Evolutionary conservation across 1,140 invertebrate genomes (phyloP), one percentile per base, ranked within the genome.

Genomic region (Cardiocondyla obscurior): DNA sequence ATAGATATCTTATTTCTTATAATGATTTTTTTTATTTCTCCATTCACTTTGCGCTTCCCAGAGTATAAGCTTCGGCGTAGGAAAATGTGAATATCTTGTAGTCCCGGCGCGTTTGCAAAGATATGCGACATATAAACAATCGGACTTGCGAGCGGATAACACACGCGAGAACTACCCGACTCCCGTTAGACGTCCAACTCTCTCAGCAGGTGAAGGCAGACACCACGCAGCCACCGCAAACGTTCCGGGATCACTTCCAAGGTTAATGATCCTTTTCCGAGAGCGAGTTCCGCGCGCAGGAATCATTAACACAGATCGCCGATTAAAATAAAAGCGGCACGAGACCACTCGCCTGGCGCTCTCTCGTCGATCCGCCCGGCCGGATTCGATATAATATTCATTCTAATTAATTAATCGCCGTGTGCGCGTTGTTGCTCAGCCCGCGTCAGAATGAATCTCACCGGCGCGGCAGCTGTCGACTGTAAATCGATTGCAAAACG

Each of bases 201-300:
- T 79, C 53, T 36, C 30, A 65, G 74, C 82, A 83, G 82, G 82
- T 83, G 82, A 83, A 81, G 73, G 39, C 28, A 64, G 72, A 39
- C 57, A 69, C 62, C 74, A 19, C 69, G 30, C 62, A 65, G 58
- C 72, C 81, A 64, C 55, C 72, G 46, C 70, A 65, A 79, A 79
- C 62, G 82, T 79, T 83, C 82, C 82, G 76, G 74, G 82, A 83
- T 83, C 82, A 64, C 60, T 83, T 83, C 60, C 82, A 81, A 83
- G 82, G 82, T 83, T 77, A 83, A 83, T 81, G 82, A 83, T 83
- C 82, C 82, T 83, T 81, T 83, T 79, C 73, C 70, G 69, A 84
- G 81, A 70, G 67, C 58, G 55, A 82, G 58, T 65, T 83, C 82
- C 76, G 51, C 74, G 72, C 65, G 74, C 72, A 28, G 72, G 74